These are phyloP conservation scores for Malurus splendens DNA, from an alignment of 2,797 vertebrate genomes.

Conservation along the genomic window DNA sequence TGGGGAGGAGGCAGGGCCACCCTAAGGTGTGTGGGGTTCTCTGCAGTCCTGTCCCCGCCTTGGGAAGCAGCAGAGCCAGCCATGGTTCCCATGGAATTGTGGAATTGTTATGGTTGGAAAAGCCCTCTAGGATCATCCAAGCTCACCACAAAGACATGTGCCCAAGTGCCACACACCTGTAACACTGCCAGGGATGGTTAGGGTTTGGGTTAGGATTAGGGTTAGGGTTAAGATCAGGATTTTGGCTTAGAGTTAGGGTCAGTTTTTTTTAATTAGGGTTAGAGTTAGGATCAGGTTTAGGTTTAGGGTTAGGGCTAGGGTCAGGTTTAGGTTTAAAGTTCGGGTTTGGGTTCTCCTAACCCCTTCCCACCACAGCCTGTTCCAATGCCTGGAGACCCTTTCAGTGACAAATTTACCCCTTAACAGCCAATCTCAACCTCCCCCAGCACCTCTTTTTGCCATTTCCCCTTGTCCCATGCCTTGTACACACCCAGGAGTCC, in stretches of 20 bases:
- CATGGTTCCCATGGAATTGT: rapidly evolving
- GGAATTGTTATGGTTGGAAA: background rate
- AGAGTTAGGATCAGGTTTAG: too few relatives aligned
- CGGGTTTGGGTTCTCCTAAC: background rate
- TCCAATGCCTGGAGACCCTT: background rate
- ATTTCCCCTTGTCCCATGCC: background rate
- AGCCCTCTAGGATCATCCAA: background rate
- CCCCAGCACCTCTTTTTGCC: background rate
- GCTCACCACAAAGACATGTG: rapidly evolving
- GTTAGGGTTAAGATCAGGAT: too few relatives aligned
- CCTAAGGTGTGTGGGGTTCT: background rate
- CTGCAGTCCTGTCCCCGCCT: background rate
- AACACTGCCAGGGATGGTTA: background rate
- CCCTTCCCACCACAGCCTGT: background rate
- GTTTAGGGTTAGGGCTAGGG: too few relatives aligned
- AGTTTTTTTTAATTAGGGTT: too few relatives aligned
- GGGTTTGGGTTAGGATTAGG: too few relatives aligned
- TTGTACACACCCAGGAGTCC: background rate
- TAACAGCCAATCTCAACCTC: background rate
- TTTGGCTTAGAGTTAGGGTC: too few relatives aligned
- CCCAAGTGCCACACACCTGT: background rate
- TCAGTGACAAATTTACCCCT: background rate
- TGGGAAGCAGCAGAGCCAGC: background rate
- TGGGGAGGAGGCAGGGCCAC: background rate
- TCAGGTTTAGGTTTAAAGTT: too few relatives aligned